A percentile compares a stretch with the other conserved stretches of the same genome.
These are phyloP conservation scores for Plutomurus gul DNA, from an alignment of 1,140 invertebrate species.

Conservation along the genomic window DNA sequence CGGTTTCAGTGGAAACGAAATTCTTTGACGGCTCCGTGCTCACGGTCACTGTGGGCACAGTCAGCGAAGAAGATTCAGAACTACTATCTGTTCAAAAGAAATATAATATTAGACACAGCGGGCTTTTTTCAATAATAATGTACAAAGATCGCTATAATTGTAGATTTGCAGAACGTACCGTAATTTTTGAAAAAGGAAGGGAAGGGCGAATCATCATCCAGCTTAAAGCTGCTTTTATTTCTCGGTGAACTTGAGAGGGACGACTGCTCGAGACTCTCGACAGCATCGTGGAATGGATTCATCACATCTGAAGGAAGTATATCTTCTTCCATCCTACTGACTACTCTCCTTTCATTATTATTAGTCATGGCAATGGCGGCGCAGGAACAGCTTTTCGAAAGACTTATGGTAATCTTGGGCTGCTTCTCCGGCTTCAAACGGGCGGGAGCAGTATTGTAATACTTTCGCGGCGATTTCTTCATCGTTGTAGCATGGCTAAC, in stretches of 20 bases:
- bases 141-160: background rate
- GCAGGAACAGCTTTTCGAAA: slow-evolving; percentile 51
- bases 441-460: slow-evolving; percentile 50
- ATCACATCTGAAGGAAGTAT: slow-evolving; percentile 47
- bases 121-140: background rate
- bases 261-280: slow-evolving; percentile 44
- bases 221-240: slow-evolving; percentile 16
- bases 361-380: slow-evolving; percentile 40
- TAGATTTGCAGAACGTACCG: background rate
- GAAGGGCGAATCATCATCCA: background rate
- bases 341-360: background rate
- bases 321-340: background rate
- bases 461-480: slow-evolving; percentile 48
- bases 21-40: background rate
- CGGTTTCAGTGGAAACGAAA: slow-evolving; percentile 33
- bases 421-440: slow-evolving; percentile 53
- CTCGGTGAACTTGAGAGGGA: background rate
- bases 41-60: slow-evolving; percentile 20
- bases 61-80: background rate
- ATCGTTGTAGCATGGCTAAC: background rate
- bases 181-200: slow-evolving; percentile 12
- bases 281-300: slow-evolving; percentile 46
- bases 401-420: slow-evolving; percentile 2
- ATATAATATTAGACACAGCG: background rate
- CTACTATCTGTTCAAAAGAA: background rate